phyloP scores from a whole-genome alignment of 2,888 invertebrate species.

The Helleia helle region DNA sequence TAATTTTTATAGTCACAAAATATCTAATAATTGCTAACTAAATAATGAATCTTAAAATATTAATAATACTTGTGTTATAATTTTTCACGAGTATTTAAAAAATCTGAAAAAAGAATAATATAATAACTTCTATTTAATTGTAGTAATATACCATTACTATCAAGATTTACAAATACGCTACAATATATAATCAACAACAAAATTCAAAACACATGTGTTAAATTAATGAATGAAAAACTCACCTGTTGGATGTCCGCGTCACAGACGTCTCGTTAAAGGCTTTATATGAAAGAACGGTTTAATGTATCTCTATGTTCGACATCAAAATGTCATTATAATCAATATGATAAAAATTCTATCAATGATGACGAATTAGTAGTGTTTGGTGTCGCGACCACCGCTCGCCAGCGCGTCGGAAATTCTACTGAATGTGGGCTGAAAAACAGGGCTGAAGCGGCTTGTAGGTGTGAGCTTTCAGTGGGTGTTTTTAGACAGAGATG shows the following conservation, averaged over 20 bases:
- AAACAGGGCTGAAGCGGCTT: slow-evolving; percentile 49
- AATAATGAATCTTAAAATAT: too few relatives aligned
- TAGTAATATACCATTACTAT: too few relatives aligned
- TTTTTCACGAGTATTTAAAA: too few relatives aligned
- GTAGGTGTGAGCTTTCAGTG: slow-evolving; percentile 41
- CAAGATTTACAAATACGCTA: too few relatives aligned
- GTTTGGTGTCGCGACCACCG: slow-evolving; percentile 22
- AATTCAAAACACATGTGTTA: slow-evolving; percentile 6
- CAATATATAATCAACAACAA: too few relatives aligned
- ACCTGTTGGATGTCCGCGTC: slow-evolving; percentile 14
- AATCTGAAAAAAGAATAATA: too few relatives aligned
- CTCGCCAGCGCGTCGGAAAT: slow-evolving; percentile 34
- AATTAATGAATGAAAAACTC: slow-evolving; percentile 14
- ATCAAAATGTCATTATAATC: slow-evolving; percentile 13
- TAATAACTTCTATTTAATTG: too few relatives aligned
- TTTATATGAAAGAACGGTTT: background rate
- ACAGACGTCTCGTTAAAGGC: background rate
- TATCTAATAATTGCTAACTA: too few relatives aligned
- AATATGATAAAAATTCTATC: background rate
- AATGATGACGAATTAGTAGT: slow-evolving; percentile 17
- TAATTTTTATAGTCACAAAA: too few relatives aligned
- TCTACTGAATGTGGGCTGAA: slow-evolving; percentile 49
- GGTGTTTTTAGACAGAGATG: slow-evolving; percentile 46
- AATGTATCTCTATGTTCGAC: background rate
- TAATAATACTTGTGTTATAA: too few relatives aligned